Evolutionary conservation across 1,140 invertebrate genomes (phyloP).

Genomic region (Nebria ingens): DNA sequence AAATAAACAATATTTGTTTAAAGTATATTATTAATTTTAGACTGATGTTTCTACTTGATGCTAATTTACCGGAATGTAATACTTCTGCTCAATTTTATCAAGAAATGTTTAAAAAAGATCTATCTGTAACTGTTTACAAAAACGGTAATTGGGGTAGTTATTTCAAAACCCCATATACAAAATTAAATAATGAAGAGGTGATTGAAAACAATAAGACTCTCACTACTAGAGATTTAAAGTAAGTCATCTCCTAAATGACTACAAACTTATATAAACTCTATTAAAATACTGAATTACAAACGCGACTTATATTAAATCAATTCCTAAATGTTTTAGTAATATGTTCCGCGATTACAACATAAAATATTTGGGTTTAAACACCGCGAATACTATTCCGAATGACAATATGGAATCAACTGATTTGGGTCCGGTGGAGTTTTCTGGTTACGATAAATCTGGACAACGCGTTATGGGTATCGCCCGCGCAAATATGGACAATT

Average conservation of each 20-base stretch:
- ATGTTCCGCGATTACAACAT: not conserved
- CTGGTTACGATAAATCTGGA: slow-evolving; percentile 19
- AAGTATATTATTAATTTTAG: slow-evolving; percentile 18
- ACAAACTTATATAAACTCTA: too few species aligned
- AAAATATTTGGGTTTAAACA: not conserved
- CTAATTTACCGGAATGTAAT: slow-evolving; percentile 19
- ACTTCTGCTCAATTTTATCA: slow-evolving; percentile 14
- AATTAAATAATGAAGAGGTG: slow-evolving; percentile 18
- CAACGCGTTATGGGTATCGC: slow-evolving; percentile 28
- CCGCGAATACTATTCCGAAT: slow-evolving; percentile 11
- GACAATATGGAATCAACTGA: slow-evolving; percentile 20
- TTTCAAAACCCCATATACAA: slow-evolving; percentile 22
- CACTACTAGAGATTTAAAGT: not conserved
- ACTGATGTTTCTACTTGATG: slow-evolving; percentile 27
- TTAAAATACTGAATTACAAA: too few species aligned
- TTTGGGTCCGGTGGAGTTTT: slow-evolving; percentile 30
- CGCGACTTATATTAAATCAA: not conserved
- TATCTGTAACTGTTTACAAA: slow-evolving; percentile 22
- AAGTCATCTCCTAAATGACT: too few species aligned
- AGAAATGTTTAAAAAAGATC: slow-evolving; percentile 21
- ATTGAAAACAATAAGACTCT: not conserved
- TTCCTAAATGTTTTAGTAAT: not conserved
- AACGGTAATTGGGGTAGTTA: slow-evolving; percentile 21
- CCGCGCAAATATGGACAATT: slow-evolving; percentile 23
- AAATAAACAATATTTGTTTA: not conserved